These are phyloP conservation scores for Melanotaenia duboulayi DNA, from an alignment of 2,113 vertebrate species.

Conservation along the genomic window DNA sequence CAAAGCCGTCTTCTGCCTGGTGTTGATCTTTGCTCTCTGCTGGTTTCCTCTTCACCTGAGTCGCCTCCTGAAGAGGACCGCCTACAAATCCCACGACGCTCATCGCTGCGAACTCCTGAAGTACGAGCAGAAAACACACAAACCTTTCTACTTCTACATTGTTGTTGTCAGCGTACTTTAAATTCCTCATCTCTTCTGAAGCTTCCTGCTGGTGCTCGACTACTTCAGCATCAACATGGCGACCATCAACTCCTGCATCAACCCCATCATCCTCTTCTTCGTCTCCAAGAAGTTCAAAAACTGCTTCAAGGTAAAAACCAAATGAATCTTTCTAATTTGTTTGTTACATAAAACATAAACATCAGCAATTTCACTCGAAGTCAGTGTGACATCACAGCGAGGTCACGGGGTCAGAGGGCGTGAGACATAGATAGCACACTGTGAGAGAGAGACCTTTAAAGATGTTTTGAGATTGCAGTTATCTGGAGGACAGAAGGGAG, in stretches of 20 bases:
- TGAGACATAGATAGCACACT: constrained; percentile 34
- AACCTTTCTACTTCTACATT: background rate
- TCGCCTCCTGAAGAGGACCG: constrained; percentile 90
- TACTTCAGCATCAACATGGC: constrained; percentile 94
- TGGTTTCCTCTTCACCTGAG: constrained; percentile 97
- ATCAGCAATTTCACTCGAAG: background rate
- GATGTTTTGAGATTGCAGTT: constrained; percentile 4
- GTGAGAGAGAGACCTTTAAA: background rate
- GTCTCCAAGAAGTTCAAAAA: constrained; percentile 99
- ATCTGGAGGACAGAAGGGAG: background rate
- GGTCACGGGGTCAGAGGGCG: constrained; percentile 35
- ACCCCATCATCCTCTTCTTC: constrained; percentile 95
- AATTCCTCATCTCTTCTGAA: constrained; percentile 71
- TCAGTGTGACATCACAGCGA: background rate
- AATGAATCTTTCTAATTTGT: background rate
- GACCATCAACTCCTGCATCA: constrained; percentile 98
- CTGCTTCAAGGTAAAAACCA: constrained; percentile 91
- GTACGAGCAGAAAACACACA: constrained; percentile 71
- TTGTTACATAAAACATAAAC: background rate
- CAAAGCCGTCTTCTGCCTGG: constrained; percentile 94
- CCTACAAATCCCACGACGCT: constrained; percentile 83
- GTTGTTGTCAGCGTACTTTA: background rate
- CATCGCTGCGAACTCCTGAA: constrained; percentile 91
- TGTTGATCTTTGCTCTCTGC: constrained; percentile 95
- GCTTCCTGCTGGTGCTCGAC: constrained; percentile 93